Conservation (phyloP, 2,113 vertebrate genomes). For the Promerops cafer region DNA sequence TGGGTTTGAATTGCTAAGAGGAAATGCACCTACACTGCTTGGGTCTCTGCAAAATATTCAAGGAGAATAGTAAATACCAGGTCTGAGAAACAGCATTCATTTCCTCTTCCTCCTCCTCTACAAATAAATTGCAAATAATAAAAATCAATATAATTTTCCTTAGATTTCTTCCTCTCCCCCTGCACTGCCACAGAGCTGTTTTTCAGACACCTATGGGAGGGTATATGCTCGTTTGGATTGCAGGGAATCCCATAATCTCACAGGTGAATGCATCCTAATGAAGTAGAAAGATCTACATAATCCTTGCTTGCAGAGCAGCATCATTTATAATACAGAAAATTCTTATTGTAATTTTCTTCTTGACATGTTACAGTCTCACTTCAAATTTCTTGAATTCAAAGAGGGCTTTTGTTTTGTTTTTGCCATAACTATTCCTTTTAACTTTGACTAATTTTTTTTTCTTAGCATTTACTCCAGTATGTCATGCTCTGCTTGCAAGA, state of each 20-base stretch:
- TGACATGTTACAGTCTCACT: not conserved
- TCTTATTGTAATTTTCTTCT: not conserved
- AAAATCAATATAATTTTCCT: not conserved
- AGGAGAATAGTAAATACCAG: not conserved
- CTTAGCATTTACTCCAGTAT: not conserved
- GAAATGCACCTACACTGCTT: rapidly evolving
- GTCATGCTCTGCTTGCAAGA: not conserved
- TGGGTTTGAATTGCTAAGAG: not conserved
- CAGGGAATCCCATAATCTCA: not conserved
- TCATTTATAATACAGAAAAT: not conserved
- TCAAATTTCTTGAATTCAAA: not conserved
- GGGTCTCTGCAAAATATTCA: not conserved
- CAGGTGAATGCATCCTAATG: not conserved
- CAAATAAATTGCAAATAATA: not conserved
- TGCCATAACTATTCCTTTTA: not conserved
- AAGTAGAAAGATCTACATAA: not conserved
- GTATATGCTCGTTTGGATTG: not conserved
- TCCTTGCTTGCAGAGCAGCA: not conserved
- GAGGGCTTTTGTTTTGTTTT: not conserved
- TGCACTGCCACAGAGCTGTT: not conserved
- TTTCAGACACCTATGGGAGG: not conserved
- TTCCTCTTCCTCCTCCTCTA: not conserved
- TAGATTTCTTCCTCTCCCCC: not conserved
- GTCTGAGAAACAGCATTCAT: not conserved
- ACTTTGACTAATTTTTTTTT: not conserved